Base-by-base conservation (phyloP, 2,888 invertebrate species). In the Euplexia lucipara region DNA sequence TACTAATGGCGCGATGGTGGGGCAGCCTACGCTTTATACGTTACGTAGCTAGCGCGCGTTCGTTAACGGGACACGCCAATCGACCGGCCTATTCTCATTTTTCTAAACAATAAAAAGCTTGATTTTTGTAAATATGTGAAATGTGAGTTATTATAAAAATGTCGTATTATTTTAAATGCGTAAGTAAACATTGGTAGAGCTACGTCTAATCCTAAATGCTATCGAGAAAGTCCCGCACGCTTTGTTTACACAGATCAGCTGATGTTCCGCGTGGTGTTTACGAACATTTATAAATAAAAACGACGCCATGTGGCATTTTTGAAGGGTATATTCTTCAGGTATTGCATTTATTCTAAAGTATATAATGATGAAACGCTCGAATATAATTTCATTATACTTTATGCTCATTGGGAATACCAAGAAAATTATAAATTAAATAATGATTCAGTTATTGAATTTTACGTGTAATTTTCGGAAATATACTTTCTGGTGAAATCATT, bases 71-170 rank as follows among this genome's bases (percentile, higher is more conserved):
- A 94, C 94, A 92, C 86, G 88, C 88, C 89, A 85, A 94, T 94
- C 93, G 93, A 92, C 92, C 93, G 92, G 92, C 93, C 94, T 94
- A 94, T 94, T 94, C 93, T 91, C 90, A 91, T 94, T 94, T 92
- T 93, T 92, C 87, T 90, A 92, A 93, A 94, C 91, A 93, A 93
- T 91, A 91, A 91, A 89, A 90, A 87, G 86, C 85, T 88, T 88
- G 80, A 69, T 85, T 81, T 83, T 86, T 56, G 78, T 85, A 82
- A 84, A 83, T 82, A 81, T 73, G 67, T 70, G 57, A 59, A 64
- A 65, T 62, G 65, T 78, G 58, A 47, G 37, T 69, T 67, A 30
- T 63, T 61, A 52, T 66, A 61, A 70, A 62, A 47, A 61, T 12
- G 1, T 41, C 3, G 16, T 37, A 51, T 18, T 44, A 0, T 48